Evolutionary conservation across 2,113 vertebrate genomes (phyloP).

Genomic region (Synodontis membranacea): DNA sequence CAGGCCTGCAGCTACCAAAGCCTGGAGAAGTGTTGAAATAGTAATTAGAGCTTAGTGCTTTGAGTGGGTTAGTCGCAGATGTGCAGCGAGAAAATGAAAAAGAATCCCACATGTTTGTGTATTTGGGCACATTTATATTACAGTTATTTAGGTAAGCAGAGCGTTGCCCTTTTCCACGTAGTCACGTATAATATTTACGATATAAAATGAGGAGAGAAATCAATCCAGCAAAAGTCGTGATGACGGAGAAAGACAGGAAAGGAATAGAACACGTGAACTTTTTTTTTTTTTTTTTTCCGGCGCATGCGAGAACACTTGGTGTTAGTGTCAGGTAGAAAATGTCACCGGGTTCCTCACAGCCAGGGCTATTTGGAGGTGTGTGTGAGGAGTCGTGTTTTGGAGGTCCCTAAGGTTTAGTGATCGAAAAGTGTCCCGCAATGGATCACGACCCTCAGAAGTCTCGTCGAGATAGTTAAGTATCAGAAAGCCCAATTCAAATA

Average conservation of each 20-base stretch:
- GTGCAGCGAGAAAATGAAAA: slow-evolving; percentile 37
- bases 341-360: slow-evolving; percentile 13
- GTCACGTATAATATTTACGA: background rate
- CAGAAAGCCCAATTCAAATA: background rate
- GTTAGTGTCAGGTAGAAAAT: slow-evolving; percentile 26
- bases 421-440: background rate
- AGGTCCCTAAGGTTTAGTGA: background rate
- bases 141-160: slow-evolving; percentile 38
- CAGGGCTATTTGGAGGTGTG: slow-evolving; percentile 31
- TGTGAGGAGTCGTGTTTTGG: background rate
- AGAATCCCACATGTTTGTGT: slow-evolving; percentile 33
- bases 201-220: background rate
- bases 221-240: background rate
- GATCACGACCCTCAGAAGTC: background rate
- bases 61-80: slow-evolving; percentile 27
- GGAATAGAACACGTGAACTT: slow-evolving; percentile 27
- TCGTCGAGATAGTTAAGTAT: background rate
- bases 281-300: no score
- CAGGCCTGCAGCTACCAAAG: slow-evolving; percentile 11
- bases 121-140: slow-evolving; percentile 47
- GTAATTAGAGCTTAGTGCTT: slow-evolving; percentile 39
- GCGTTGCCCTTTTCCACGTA: background rate
- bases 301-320: slow-evolving; percentile 1
- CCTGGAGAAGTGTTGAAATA: slow-evolving; percentile 44
- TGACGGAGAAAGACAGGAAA: slow-evolving; percentile 27